Conservation (phyloP, 2,797 vertebrate species). For the Eremophila alpestris region DNA sequence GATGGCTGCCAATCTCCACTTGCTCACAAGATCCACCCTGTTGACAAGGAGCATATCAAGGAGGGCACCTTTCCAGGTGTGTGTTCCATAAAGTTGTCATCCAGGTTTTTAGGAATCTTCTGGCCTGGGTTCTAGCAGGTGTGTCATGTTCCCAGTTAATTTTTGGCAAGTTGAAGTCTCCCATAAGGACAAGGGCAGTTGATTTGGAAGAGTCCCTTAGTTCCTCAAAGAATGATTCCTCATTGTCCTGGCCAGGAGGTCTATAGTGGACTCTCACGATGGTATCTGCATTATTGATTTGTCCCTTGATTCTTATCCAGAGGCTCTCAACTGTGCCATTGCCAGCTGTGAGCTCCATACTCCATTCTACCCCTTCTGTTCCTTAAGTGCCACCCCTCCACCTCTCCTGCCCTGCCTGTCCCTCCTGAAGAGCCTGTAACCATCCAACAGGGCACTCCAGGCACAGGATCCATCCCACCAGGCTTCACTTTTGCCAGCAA, state of each 20-base stretch:
- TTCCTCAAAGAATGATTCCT: background rate
- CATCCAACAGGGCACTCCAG: background rate
- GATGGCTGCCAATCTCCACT: background rate
- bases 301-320: background rate
- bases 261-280: fast-evolving
- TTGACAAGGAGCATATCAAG: background rate
- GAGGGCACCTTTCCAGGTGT: background rate
- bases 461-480: background rate
- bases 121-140: background rate
- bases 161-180: background rate
- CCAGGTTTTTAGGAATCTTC: background rate
- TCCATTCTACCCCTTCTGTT: background rate
- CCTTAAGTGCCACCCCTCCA: background rate
- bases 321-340: background rate
- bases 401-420: background rate
- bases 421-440: background rate
- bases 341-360: background rate
- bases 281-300: background rate
- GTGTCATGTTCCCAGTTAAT: background rate
- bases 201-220: background rate
- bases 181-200: background rate
- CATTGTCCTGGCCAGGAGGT: background rate
- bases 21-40: background rate
- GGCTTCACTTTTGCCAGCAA: background rate
- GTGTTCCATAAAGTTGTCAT: background rate